Conservation (phyloP, 2,113 vertebrate species). For the Phylloscopus trochiloides region DNA sequence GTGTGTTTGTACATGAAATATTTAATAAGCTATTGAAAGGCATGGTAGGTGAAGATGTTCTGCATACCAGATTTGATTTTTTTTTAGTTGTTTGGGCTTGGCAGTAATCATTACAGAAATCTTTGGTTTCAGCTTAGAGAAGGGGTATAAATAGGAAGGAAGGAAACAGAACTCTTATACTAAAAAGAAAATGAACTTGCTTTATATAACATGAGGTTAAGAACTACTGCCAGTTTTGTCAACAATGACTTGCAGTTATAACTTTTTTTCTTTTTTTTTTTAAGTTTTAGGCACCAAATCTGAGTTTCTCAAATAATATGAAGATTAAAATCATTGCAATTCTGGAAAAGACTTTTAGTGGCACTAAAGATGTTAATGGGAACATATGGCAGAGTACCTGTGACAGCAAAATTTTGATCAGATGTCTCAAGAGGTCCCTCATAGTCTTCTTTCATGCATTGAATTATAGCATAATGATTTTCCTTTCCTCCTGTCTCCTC, state of each 20-base stretch:
- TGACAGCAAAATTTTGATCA: neutral
- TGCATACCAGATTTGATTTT: neutral
- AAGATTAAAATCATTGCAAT: neutral
- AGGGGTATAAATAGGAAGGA: neutral
- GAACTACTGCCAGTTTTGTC: neutral
- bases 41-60: neutral
- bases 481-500: neutral
- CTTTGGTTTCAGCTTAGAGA: neutral
- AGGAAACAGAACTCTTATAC: neutral
- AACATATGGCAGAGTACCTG: neutral
- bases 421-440: neutral
- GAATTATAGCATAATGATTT: neutral
- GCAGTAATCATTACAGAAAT: neutral
- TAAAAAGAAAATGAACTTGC: constrained; percentile 2
- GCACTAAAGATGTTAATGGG: neutral
- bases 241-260: neutral
- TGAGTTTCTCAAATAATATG: neutral
- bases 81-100: neutral
- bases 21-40: neutral
- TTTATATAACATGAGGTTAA: neutral
- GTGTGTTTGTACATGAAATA: neutral
- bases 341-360: neutral
- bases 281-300: neutral
- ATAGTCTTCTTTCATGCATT: neutral
- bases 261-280: neutral